Evolutionary conservation across 1,140 invertebrate genomes (phyloP).

Genomic region (Sweltsa coloradensis): DNA sequence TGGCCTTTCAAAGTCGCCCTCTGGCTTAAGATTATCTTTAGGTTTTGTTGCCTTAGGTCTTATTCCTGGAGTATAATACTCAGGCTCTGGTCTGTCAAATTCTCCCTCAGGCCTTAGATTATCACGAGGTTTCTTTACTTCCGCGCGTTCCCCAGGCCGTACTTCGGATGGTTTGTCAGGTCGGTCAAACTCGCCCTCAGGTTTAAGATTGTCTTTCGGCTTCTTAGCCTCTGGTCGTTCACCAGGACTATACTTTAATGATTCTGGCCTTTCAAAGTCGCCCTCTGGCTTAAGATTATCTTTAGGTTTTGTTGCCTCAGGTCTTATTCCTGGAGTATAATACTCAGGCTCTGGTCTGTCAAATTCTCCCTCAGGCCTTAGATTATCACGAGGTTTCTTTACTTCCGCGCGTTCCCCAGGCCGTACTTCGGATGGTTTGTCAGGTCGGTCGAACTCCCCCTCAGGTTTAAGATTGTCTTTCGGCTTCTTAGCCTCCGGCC

Average conservation of each 20-base stretch:
- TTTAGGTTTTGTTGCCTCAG: constrained; percentile 5
- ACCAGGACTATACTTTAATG: too few species aligned
- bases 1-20: too few species aligned
- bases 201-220: constrained; percentile 28
- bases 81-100: constrained; percentile 14
- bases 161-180: too few species aligned
- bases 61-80: too few species aligned
- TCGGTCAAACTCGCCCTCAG: too few species aligned
- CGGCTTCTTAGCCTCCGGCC: constrained; percentile 27
- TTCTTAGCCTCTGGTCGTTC: too few species aligned
- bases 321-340: constrained; percentile 16
- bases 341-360: constrained; percentile 11
- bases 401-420: constrained; percentile 24
- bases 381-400: constrained; percentile 17
- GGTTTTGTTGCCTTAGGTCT: too few species aligned
- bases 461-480: constrained; percentile 36
- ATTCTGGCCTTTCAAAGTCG: too few species aligned
- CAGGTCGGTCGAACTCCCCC: constrained; percentile 34
- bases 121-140: too few species aligned
- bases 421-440: constrained; percentile 25
- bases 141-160: too few species aligned
- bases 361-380: constrained; percentile 43
- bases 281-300: constrained; percentile 20
- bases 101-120: too few species aligned
- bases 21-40: too few species aligned